A percentile compares a stretch with the other conserved stretches of the same genome.
These are phyloP conservation scores for Hemithea aestivaria DNA, from an alignment of 2,888 invertebrate genomes.

Conservation along the genomic window DNA sequence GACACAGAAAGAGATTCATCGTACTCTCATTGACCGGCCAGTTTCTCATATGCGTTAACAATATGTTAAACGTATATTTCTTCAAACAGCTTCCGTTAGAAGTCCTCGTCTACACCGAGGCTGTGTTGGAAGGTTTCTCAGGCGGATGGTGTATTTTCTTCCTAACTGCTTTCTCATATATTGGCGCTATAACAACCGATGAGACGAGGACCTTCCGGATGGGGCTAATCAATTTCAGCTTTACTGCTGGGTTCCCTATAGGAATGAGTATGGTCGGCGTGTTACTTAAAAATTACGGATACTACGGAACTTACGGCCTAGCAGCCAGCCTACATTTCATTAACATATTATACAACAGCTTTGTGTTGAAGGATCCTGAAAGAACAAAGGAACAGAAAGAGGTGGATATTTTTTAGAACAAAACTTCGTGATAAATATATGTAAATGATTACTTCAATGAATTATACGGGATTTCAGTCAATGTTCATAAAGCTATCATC, in stretches of 20 bases:
- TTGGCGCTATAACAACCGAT: constrained; percentile 88
- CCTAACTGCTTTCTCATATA: constrained; percentile 89
- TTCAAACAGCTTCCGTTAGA: constrained; percentile 86
- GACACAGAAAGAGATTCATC: constrained; percentile 86
- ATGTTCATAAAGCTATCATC: too few species aligned
- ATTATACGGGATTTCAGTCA: too few species aligned
- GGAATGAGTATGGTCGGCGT: constrained; percentile 91
- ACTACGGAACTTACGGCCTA: constrained; percentile 87
- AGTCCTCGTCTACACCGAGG: constrained; percentile 85
- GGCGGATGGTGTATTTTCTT: constrained; percentile 91
- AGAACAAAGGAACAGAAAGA: constrained; percentile 48
- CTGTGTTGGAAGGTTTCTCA: constrained; percentile 85
- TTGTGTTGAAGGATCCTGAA: constrained; percentile 82
- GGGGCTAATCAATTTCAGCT: constrained; percentile 90
- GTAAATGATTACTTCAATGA: too few species aligned
- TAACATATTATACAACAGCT: constrained; percentile 83
- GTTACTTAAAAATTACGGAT: constrained; percentile 83
- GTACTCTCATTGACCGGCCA: constrained; percentile 85
- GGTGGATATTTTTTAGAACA: constrained; percentile 35
- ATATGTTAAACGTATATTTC: constrained; percentile 86
- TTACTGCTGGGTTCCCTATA: constrained; percentile 91
- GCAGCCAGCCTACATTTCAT: constrained; percentile 82
- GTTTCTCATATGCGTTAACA: constrained; percentile 83
- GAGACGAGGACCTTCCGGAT: constrained; percentile 89
- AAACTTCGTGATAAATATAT: too few species aligned